phyloP scores from a whole-genome alignment of 2,888 invertebrate genomes.

The Iselma pallidipennis region DNA sequence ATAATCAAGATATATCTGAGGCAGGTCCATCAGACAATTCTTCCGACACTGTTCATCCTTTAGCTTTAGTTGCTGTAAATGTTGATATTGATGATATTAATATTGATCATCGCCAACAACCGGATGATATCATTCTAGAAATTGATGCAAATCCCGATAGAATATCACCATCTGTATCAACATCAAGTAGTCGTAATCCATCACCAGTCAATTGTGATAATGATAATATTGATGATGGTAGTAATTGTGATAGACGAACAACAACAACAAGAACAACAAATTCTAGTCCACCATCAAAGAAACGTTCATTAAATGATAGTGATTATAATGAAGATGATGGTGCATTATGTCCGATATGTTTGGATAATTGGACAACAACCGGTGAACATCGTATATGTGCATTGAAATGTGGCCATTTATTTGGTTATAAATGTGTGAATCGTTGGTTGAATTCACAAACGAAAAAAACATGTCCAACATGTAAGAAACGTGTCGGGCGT shows the following conservation, averaged over 20 bases:
- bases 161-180: slow-evolving; percentile 18
- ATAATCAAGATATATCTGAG: slow-evolving; percentile 4
- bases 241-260: slow-evolving; percentile 6
- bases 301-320: slow-evolving; percentile 29
- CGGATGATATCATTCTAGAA: slow-evolving; percentile 22
- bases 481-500: slow-evolving; percentile 66
- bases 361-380: slow-evolving; percentile 84
- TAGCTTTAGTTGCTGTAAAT: slow-evolving; percentile 11
- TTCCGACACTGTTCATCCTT: slow-evolving; percentile 10
- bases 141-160: slow-evolving; percentile 22
- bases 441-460: slow-evolving; percentile 69
- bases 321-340: slow-evolving; percentile 66
- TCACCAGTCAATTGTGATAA: slow-evolving; percentile 26
- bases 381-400: slow-evolving; percentile 87
- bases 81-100: not conserved
- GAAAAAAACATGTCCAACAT: slow-evolving; percentile 82
- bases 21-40: not conserved
- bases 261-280: slow-evolving; percentile 7
- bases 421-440: slow-evolving; percentile 79
- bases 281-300: slow-evolving; percentile 21
- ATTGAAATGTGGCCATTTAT: slow-evolving; percentile 90
- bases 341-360: slow-evolving; percentile 82
- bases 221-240: slow-evolving; percentile 30
- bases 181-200: slow-evolving; percentile 21
- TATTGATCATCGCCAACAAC: slow-evolving; percentile 21